Evolutionary conservation across 2,888 invertebrate genomes (phyloP).

Genomic region (Eledona agricola): DNA sequence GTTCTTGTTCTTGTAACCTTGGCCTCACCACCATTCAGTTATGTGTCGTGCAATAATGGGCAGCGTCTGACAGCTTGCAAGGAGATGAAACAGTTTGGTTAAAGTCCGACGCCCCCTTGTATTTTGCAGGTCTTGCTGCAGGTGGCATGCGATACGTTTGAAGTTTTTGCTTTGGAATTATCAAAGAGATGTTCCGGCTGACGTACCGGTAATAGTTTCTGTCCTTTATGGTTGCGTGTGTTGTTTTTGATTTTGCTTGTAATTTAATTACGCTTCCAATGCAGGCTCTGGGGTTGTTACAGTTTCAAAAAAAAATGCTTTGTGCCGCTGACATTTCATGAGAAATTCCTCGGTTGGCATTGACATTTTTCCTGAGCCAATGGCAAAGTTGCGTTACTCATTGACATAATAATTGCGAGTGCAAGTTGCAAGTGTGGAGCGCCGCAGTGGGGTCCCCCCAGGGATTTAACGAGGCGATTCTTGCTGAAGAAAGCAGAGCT

Average conservation of each 20-base stretch:
- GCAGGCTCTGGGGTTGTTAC: too few relatives aligned
- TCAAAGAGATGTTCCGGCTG: slow-evolving; percentile 8
- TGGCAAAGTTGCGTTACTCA: background rate
- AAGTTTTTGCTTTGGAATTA: background rate
- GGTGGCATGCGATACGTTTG: slow-evolving; percentile 10
- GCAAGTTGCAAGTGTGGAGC: too few relatives aligned
- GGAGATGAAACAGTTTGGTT: slow-evolving; percentile 22
- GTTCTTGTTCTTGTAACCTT: slow-evolving; percentile 19
- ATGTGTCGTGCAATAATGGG: slow-evolving; percentile 17
- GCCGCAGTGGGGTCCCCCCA: too few relatives aligned
- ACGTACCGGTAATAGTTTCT: slow-evolving; percentile 13
- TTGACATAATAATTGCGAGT: background rate
- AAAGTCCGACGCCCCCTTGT: slow-evolving; percentile 10
- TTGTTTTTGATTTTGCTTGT: slow-evolving; percentile 8
- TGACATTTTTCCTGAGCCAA: slow-evolving; percentile 9
- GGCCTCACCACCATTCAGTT: slow-evolving; percentile 4
- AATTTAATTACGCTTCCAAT: too few relatives aligned
- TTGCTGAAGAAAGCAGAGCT: too few relatives aligned
- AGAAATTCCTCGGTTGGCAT: slow-evolving; percentile 6
- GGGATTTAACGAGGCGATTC: too few relatives aligned
- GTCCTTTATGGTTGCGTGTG: slow-evolving; percentile 3
- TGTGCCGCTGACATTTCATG: slow-evolving; percentile 5
- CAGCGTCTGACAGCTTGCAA: slow-evolving; percentile 17
- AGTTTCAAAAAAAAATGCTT: too few relatives aligned
- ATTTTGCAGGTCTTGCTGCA: slow-evolving; percentile 19